These are phyloP conservation scores for Plagodis pulveraria DNA, from an alignment of 2,888 invertebrate genomes.

Conservation along the genomic window DNA sequence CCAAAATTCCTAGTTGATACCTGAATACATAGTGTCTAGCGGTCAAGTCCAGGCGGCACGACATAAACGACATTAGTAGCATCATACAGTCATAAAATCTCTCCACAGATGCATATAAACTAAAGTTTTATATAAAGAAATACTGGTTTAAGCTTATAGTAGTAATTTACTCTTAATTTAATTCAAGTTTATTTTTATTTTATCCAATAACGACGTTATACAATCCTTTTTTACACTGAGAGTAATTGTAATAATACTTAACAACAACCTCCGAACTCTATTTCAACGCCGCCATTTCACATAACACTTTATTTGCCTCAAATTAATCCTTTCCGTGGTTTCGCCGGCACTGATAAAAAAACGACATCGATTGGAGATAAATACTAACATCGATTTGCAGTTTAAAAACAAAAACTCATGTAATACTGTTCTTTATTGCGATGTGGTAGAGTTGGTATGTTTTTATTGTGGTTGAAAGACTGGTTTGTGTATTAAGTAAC, in stretches of 20 bases:
- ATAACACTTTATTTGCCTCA: constrained; percentile 72
- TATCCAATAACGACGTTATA: too few relatives aligned
- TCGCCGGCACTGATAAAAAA: constrained; percentile 68
- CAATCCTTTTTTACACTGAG: not conserved
- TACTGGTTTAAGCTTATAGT: too few relatives aligned
- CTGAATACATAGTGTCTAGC: too few relatives aligned
- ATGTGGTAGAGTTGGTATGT: constrained; percentile 30
- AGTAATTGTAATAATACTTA: constrained; percentile 4
- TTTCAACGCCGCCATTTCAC: constrained; percentile 44
- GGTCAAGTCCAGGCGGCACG: too few relatives aligned
- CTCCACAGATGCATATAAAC: too few relatives aligned
- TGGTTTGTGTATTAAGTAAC: constrained; percentile 54
- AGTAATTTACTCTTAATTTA: too few relatives aligned
- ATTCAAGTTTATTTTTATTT: too few relatives aligned
- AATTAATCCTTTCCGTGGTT: constrained; percentile 81
- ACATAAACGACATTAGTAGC: too few relatives aligned
- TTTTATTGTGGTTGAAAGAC: constrained; percentile 26
- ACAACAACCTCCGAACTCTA: constrained; percentile 14
- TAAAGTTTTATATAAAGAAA: too few relatives aligned
- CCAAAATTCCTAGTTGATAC: too few relatives aligned
- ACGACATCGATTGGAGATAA: constrained; percentile 64
- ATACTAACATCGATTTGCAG: constrained; percentile 32
- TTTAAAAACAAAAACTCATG: constrained; percentile 7
- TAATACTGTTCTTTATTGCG: constrained; percentile 42
- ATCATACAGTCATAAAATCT: too few relatives aligned